phyloP scores from a whole-genome alignment of 2,113 vertebrate genomes.

The Dicentrarchus labrax region DNA sequence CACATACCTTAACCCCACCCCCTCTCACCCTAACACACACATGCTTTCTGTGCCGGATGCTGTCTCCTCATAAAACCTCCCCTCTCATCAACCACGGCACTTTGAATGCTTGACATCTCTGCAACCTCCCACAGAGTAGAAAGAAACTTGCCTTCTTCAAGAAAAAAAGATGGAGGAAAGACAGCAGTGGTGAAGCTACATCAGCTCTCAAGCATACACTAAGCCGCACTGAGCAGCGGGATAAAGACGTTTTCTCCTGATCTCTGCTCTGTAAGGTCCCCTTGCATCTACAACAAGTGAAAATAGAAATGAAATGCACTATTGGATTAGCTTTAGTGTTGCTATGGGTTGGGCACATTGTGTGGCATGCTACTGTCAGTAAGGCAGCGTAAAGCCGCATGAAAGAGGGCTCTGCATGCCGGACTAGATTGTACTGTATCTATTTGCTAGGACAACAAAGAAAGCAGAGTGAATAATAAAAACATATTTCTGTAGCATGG shows the following conservation, averaged over 20 bases:
- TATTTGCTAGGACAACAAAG: slow-evolving; percentile 25
- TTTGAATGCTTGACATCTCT: slow-evolving; percentile 51
- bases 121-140: slow-evolving; percentile 58
- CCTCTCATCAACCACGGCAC: slow-evolving; percentile 50
- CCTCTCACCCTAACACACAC: slow-evolving; percentile 14
- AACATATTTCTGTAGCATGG: slow-evolving; percentile 32
- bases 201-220: slow-evolving; percentile 53
- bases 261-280: slow-evolving; percentile 37
- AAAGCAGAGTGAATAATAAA: slow-evolving; percentile 31
- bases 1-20: slow-evolving; percentile 30
- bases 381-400: slow-evolving; percentile 39
- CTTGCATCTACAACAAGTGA: slow-evolving; percentile 39
- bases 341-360: slow-evolving; percentile 39
- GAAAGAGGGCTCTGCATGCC: slow-evolving; percentile 32
- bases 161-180: slow-evolving; percentile 45
- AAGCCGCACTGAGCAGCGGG: slow-evolving; percentile 57
- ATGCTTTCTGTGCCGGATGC: slow-evolving; percentile 30
- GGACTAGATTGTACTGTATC: slow-evolving; percentile 48
- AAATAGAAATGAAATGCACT: slow-evolving; percentile 61
- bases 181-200: slow-evolving; percentile 47
- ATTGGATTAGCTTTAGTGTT: slow-evolving; percentile 62
- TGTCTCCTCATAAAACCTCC: slow-evolving; percentile 52
- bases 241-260: slow-evolving; percentile 53
- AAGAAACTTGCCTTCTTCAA: slow-evolving; percentile 43
- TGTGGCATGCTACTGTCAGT: slow-evolving; percentile 58